These are phyloP conservation scores for Brachyopa scutellaris DNA, from an alignment of 2,888 invertebrate genomes.

Conservation along the genomic window DNA sequence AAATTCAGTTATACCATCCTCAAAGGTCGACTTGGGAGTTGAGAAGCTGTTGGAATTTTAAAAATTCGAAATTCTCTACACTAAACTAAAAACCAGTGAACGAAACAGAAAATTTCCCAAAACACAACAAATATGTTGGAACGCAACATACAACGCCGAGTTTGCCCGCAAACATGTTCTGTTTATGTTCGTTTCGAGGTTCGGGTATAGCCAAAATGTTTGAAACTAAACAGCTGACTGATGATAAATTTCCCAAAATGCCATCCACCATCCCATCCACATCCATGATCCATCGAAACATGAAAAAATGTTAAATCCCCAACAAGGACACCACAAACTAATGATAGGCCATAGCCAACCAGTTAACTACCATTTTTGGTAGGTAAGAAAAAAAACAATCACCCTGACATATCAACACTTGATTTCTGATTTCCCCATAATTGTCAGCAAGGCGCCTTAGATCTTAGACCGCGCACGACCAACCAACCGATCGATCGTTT, in stretches of 20 bases:
- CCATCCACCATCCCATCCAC: constrained; percentile 9
- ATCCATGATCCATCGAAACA: not conserved
- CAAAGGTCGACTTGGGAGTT: no score
- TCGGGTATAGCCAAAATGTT: not conserved
- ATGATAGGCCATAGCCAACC: not conserved
- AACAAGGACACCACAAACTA: constrained; percentile 50
- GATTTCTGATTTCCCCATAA: constrained; percentile 64
- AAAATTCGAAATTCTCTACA: no score
- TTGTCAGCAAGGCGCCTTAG: constrained; percentile 57
- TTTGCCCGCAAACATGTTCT: constrained; percentile 45
- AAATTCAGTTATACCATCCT: no score
- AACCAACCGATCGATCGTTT: constrained; percentile 27
- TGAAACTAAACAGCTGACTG: constrained; percentile 44
- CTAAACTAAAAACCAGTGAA: no score
- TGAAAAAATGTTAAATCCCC: constrained; percentile 3
- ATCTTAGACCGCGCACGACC: constrained; percentile 63
- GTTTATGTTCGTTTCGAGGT: constrained; percentile 54
- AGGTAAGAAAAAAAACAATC: constrained; percentile 47
- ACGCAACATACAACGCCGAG: not conserved
- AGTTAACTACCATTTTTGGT: constrained; percentile 55
- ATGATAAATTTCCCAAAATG: constrained; percentile 37
- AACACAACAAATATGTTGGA: constrained; percentile 56
- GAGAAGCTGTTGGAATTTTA: no score
- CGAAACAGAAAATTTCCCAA: constrained; percentile 54
- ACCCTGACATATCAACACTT: constrained; percentile 65